Evolutionary conservation across 2,113 vertebrate genomes (phyloP).

Genomic region (Salminus brasiliensis): DNA sequence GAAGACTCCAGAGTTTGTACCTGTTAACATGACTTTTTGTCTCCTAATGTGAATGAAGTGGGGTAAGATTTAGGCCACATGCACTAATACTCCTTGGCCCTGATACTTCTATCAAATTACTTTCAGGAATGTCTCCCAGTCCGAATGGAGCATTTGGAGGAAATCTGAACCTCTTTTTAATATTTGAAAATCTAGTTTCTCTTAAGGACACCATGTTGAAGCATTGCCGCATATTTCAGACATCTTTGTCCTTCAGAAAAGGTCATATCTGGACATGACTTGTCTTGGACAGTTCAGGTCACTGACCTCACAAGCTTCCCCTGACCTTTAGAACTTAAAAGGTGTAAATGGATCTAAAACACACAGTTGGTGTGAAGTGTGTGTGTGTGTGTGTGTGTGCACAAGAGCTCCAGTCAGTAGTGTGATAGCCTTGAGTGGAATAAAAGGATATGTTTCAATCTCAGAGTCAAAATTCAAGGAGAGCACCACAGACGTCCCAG

Average conservation of each 20-base stretch:
- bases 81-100: too few relatives aligned
- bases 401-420: constrained; percentile 4
- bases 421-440: constrained; percentile 19
- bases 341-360: constrained; percentile 46
- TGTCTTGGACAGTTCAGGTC: constrained; percentile 19
- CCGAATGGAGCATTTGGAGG: neutral
- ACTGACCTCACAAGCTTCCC: constrained; percentile 27
- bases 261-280: constrained; percentile 24
- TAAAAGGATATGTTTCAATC: neutral
- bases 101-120: neutral
- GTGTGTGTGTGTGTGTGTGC: constrained; percentile 1
- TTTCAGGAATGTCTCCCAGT: too few relatives aligned
- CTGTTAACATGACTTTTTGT: neutral
- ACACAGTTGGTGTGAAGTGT: constrained; percentile 36
- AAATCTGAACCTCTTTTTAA: neutral
- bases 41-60: neutral
- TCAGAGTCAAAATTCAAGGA: neutral
- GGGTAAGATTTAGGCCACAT: neutral
- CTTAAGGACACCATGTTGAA: neutral
- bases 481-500: neutral
- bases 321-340: constrained; percentile 43
- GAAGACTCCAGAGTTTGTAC: too few relatives aligned
- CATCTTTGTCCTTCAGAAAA: constrained; percentile 29
- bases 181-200: neutral
- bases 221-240: neutral